Percentiles rank a stretch among this genome's conserved stretches.
Conservation (phyloP, 1,140 invertebrate genomes). For the Pogonognathellus flavescens region DNA sequence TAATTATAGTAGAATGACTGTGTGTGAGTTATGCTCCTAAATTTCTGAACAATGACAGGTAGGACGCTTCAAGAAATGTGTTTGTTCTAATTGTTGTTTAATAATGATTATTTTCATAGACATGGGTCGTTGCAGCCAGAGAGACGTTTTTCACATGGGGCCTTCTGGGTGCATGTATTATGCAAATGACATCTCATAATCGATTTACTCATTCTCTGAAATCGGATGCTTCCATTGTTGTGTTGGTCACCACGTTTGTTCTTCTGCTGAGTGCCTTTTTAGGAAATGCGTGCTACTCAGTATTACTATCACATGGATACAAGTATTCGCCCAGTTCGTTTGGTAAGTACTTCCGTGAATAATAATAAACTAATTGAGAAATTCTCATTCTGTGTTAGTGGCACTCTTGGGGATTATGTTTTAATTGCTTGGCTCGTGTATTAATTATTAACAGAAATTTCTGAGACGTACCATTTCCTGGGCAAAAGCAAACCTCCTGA, state of each 20-base stretch:
- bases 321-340: conserved; percentile 85
- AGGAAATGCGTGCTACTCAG: conserved; percentile 84
- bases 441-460: conserved; percentile 77
- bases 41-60: neutral
- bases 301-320: conserved; percentile 80
- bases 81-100: conserved; percentile 21
- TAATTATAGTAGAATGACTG: no score
- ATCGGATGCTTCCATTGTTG: conserved; percentile 83
- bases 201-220: conserved; percentile 81
- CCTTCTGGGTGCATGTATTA: conserved; percentile 85
- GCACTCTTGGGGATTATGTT: neutral
- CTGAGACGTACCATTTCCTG: conserved; percentile 81
- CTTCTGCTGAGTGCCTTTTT: conserved; percentile 82
- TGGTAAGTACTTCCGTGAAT: conserved; percentile 75
- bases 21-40: neutral
- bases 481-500: conserved; percentile 69
- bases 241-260: conserved; percentile 82
- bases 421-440: conserved; percentile 57
- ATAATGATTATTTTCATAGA: conserved; percentile 71
- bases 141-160: conserved; percentile 93
- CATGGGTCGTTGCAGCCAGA: conserved; percentile 88
- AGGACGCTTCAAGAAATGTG: neutral
- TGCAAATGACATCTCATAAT: conserved; percentile 82
- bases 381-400: neutral
- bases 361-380: neutral